Evolutionary conservation across 2,797 vertebrate species (phyloP), one percentile per base, ranked within the genome.

Genomic region (Lepidocolaptes lacrymiger): DNA sequence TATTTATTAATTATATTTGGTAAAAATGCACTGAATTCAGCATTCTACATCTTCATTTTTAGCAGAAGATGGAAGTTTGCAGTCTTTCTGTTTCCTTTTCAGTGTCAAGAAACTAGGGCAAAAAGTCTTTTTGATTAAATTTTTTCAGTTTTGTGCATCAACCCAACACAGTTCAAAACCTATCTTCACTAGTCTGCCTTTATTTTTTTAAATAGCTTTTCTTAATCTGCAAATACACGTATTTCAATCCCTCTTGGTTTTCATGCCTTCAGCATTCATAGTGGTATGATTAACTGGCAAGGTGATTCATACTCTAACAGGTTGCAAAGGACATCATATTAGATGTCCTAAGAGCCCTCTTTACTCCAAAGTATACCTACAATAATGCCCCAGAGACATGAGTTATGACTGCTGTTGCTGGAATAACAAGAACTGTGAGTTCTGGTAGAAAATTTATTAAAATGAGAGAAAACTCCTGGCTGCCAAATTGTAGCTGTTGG

Each of bases 281-380:
- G 96, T 96, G 62, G 79, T 92, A 92, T 97, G 97, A 98, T 98
- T 98, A 97, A 97, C 91, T 96, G 93, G 95, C 93, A 93, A 95
- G 95, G 91, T 89, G 20, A 96, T 88, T 93, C 92, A 94, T 91
- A 80, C 82, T 89, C 90, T 97, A 97, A 97, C 96, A 97, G 96
- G 98, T 98, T 97, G 96, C 95, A 95, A 95, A 97, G 96, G 96
- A 92, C 96, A 96, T 96, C 68, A 63, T 94, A 94, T 97, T 96
- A 97, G 97, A 97, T 87, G 78, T 97, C 85, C 94, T 87, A 96
- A 83, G 96, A 97, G 84, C 79, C 68, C 89, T 95, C 90, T 97
- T 97, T 97, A 96, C 97, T 97, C 93, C 78, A 49, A 96, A 97
- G 92, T 94, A 88, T 97, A 96, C 92, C 92, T 88, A 89, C 72